Conservation (phyloP, 2,797 vertebrate species). For the Linurgus olivaceus region DNA sequence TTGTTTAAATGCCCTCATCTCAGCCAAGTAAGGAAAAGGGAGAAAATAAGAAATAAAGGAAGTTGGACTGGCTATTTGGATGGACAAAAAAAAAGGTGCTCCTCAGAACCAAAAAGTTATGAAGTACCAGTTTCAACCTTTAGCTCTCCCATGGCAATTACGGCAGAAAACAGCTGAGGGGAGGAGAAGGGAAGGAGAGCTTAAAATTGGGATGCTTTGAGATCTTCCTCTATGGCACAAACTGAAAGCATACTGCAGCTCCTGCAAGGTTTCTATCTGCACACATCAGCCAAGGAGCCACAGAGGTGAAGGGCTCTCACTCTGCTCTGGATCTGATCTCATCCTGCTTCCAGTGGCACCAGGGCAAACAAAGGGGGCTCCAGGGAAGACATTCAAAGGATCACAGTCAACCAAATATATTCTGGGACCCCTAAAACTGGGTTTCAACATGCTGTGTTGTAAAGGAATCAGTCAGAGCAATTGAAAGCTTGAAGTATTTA, state of each 20-base stretch:
- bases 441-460: not conserved
- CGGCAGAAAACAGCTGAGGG: not conserved
- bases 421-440: not conserved
- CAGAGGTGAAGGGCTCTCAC: not conserved
- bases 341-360: not conserved
- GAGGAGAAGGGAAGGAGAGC: not conserved
- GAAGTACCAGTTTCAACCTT: not conserved
- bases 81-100: not conserved
- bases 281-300: not conserved
- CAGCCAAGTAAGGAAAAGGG: not conserved
- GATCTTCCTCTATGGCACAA: not conserved
- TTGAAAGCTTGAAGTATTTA: not conserved
- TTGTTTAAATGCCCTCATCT: not conserved
- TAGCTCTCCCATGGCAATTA: not conserved
- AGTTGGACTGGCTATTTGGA: not conserved
- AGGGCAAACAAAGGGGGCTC: not conserved
- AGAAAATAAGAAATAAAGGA: not conserved
- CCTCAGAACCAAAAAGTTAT: not conserved
- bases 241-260: not conserved
- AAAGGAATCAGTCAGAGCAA: not conserved
- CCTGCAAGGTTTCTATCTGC: not conserved
- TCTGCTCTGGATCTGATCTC: not conserved
- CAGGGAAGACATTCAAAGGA: not conserved
- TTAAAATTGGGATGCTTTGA: not conserved
- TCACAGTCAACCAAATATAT: not conserved